Evolutionary conservation across 2,113 vertebrate genomes (phyloP), one percentile per base, ranked within the genome.

Genomic region (Oryzias curvinotus): DNA sequence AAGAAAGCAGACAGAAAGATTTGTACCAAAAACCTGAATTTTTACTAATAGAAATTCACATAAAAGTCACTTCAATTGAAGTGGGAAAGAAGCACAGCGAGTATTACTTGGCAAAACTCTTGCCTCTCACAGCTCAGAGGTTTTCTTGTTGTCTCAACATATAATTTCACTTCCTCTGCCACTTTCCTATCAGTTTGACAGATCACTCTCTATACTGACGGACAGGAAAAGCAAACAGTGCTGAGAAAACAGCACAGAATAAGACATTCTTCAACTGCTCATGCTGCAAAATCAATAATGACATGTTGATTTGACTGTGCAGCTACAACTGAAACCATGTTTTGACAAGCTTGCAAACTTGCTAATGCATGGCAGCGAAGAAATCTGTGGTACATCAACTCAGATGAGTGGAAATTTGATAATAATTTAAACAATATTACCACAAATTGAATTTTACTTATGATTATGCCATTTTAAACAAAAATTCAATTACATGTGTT

Each of bases 211-310:
- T 28, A n/a, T 13, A 23, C 60, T 58, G 51, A 80, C 71, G 80
- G 69, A 84, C 84, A 91, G 89, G 88, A 91, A 90, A 86, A 60
- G 71, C 85, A 89, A 77, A 84, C 68, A 73, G 62, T 49, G 68
- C 82, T 74, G 74, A 68, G 68, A 88, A 87, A 90, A 89, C 86
- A 75, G 63, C 75, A 57, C 19, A 51, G 55, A 85, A 65, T n/a
- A 52, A 75, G 51, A 76, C 72, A 54, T 61, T 68, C 54, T 66
- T 73, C 59, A 70, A 78, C 54, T 70, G 77, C 43, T 68, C 17
- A 16, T 2, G 23, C 64, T 51, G 52, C 54, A 42, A 21, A 48
- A 84, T 85, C 70, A 66, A 86, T 84, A 86, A 44, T 15, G 66
- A 55, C 68, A 41, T 52, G 15, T 60, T 43, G 57, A 73, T 59